A percentile compares a stretch with the other conserved stretches of the same genome.
Conservation (phyloP, 2,113 vertebrate genomes). For the Chelonoidis abingdonii region DNA sequence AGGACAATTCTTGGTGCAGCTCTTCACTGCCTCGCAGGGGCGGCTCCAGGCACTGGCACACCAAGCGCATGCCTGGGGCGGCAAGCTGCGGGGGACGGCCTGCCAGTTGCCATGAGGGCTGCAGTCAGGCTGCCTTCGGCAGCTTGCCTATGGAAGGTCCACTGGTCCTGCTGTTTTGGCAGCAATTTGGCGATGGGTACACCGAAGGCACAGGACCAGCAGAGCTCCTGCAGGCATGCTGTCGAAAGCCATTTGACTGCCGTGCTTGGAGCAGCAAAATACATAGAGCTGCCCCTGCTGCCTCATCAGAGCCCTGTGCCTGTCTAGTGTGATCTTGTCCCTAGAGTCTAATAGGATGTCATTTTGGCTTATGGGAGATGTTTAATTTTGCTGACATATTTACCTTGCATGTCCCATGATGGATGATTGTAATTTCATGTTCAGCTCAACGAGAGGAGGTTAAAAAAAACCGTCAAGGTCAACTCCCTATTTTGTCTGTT, state of each 20-base stretch:
- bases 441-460: conserved; percentile 34
- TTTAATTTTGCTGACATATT: conserved; percentile 50
- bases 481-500: conserved; percentile 20
- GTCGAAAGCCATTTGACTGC: too few relatives aligned
- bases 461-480: conserved; percentile 8
- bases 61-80: too few relatives aligned
- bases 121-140: too few relatives aligned
- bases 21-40: neutral
- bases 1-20: neutral
- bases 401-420: conserved; percentile 22
- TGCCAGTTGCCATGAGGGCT: too few relatives aligned
- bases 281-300: neutral
- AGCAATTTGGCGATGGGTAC: too few relatives aligned
- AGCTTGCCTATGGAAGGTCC: too few relatives aligned
- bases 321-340: neutral
- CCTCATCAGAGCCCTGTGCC: neutral
- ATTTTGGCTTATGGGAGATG: neutral
- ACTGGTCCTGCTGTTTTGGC: too few relatives aligned
- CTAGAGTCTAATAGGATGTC: neutral
- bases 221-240: too few relatives aligned
- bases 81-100: too few relatives aligned
- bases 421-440: conserved; percentile 42
- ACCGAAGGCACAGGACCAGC: too few relatives aligned
- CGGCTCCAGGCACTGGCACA: too few relatives aligned
- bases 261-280: too few relatives aligned